Evolutionary conservation across 2,888 invertebrate genomes (phyloP).

Genomic region (Ectropis crepuscularia): DNA sequence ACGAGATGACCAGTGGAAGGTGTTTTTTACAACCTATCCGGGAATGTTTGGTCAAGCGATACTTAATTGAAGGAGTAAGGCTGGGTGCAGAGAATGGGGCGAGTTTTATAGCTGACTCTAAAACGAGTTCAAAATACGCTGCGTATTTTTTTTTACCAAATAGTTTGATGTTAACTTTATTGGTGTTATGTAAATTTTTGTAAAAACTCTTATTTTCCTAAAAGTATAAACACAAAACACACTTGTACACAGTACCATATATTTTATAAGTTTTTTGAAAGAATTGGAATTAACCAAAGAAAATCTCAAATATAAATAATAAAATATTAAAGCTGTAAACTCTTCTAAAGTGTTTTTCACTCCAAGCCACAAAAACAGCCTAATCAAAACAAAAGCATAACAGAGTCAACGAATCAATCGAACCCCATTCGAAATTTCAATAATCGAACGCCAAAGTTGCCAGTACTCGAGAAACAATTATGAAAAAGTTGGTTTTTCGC

Average conservation of each 20-base stretch:
- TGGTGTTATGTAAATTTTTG: too few relatives aligned
- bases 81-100: conserved; percentile 36
- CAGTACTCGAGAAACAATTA: conserved; percentile 80
- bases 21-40: conserved; percentile 70
- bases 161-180: too few relatives aligned
- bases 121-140: not conserved
- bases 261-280: too few relatives aligned
- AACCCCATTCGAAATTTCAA: conserved; percentile 69
- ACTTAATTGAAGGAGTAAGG: conserved; percentile 43
- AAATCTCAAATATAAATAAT: not conserved
- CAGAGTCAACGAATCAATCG: conserved; percentile 64
- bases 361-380: conserved; percentile 16
- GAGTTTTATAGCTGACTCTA: conserved; percentile 1
- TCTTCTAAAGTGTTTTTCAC: not conserved
- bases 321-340: not conserved
- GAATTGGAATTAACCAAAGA: not conserved
- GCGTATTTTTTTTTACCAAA: too few relatives aligned
- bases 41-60: conserved; percentile 65
- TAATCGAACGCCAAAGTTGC: conserved; percentile 75
- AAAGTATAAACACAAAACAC: too few relatives aligned
- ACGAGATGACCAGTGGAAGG: conserved; percentile 67
- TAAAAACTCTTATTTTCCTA: too few relatives aligned
- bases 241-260: too few relatives aligned
- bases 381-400: conserved; percentile 42
- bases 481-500: conserved; percentile 81